Conservation (phyloP, 2,888 invertebrate genomes). For the Alviniconcha strummeri region DNA sequence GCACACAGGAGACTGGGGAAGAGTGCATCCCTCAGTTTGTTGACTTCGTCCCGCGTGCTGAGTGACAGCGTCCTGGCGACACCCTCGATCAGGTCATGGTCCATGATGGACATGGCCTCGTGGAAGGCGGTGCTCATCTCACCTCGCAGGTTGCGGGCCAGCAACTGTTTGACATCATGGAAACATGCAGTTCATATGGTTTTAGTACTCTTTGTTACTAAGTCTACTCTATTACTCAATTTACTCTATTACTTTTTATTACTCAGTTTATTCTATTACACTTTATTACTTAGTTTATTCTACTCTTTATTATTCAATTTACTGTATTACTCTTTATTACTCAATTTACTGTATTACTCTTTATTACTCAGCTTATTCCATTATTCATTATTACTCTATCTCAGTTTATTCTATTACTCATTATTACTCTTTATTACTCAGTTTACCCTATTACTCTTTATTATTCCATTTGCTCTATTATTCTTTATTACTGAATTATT, state of each 20-base stretch:
- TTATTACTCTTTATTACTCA: no score
- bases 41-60: constrained; percentile 74
- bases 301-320: no score
- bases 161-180: constrained; percentile 49
- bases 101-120: constrained; percentile 49
- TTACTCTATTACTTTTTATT: background rate
- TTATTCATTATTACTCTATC: background rate
- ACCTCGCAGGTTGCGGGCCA: constrained; percentile 61
- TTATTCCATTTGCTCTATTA: background rate
- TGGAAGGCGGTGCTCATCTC: constrained; percentile 54
- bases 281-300: background rate
- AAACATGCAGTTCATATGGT: no score
- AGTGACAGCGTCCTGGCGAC: constrained; percentile 78
- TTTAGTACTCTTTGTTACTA: no score
- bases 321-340: no score
- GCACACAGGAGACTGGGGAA: constrained; percentile 83
- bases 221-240: no score
- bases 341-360: background rate
- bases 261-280: background rate
- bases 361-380: background rate
- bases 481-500: background rate
- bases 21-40: constrained; percentile 75
- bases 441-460: background rate
- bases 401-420: background rate
- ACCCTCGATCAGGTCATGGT: constrained; percentile 76